Evolutionary conservation across 2,888 invertebrate genomes (phyloP), one percentile per base, ranked within the genome.

Genomic region (Drepana falcataria): DNA sequence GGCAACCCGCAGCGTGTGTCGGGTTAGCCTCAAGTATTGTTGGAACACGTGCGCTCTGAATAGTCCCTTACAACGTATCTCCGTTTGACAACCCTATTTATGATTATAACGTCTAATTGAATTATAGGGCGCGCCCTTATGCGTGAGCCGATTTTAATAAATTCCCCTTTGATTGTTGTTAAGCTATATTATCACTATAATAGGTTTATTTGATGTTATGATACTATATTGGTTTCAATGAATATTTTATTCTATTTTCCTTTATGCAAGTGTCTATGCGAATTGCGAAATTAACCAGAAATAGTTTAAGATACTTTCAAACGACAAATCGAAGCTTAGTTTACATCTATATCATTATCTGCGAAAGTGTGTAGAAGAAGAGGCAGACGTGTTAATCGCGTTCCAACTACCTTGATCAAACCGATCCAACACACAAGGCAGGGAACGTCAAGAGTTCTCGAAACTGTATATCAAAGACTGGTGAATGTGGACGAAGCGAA

Each of bases 1-100:
- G 82, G 77, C 83, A 77, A 85, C 89, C 85, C 87, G 87, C 88
- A 83, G 87, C 78, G 81, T 69, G 57, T 69, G 75, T 73, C 73
- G 75, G 79, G 81, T 80, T 82, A 75, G 77, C 71, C 77, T 67
- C 70, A 66, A 67, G 66, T 59, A 80, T 89, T 89, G 87, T 89
- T 60, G 64, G 74, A 77, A 79, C 90, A 91, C 90, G 89, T 90
- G 90, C 85, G 80, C 69, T 59, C 56, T 86, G 74, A 89, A 87
- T 86, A 69, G 82, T 67, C 84, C 85, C 81, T 81, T 77, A 79
- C 72, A 71, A 74, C 70, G 69, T 69, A 72, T 76, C 75, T 76
- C 69, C 3, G 75, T 76, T 75, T 83, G 83, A 83, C 87, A 84
- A 79, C 77, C 77, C 83, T 79, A 85, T 87, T 86, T 85, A 79